Percentiles rank a stretch among this genome's conserved stretches.
Conservation (phyloP, 2,888 invertebrate species). For the Rosalia funebris region DNA sequence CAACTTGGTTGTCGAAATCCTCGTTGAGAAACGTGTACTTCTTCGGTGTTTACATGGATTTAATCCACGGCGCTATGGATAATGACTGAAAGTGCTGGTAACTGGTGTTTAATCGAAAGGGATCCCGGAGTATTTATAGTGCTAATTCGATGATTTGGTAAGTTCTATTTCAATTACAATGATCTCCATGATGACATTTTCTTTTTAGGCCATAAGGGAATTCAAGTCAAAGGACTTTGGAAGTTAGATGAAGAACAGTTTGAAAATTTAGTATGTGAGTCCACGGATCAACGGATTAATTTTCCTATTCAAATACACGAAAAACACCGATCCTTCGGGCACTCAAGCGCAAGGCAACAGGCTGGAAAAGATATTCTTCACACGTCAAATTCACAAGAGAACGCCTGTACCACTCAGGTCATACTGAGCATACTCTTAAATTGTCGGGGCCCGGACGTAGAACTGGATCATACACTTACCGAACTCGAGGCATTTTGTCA, state of each 20-base stretch:
- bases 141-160: constrained; percentile 93
- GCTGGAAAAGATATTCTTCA: constrained; percentile 95
- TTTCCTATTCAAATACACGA: constrained; percentile 95
- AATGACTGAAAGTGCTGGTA: constrained; percentile 84
- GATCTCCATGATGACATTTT: neutral
- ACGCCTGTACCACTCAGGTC: constrained; percentile 99
- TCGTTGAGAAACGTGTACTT: too few relatives aligned
- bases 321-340: constrained; percentile 83
- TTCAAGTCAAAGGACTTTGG: constrained; percentile 98
- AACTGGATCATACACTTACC: constrained; percentile 78
- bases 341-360: constrained; percentile 82
- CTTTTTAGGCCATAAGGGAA: constrained; percentile 84
- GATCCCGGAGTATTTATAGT: constrained; percentile 99
- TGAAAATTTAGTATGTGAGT: constrained; percentile 71
- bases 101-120: constrained; percentile 99
- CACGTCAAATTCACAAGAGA: constrained; percentile 98
- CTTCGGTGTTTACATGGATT: too few relatives aligned
- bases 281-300: constrained; percentile 96
- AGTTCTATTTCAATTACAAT: constrained; percentile 46
- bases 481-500: constrained; percentile 87
- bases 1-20: too few relatives aligned
- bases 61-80: too few relatives aligned
- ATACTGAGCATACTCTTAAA: constrained; percentile 95
- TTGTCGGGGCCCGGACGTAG: constrained; percentile 84
- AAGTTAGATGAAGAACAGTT: constrained; percentile 91